Base-by-base conservation (phyloP, 2,797 vertebrate species). In the Eleutherodactylus coqui region DNA sequence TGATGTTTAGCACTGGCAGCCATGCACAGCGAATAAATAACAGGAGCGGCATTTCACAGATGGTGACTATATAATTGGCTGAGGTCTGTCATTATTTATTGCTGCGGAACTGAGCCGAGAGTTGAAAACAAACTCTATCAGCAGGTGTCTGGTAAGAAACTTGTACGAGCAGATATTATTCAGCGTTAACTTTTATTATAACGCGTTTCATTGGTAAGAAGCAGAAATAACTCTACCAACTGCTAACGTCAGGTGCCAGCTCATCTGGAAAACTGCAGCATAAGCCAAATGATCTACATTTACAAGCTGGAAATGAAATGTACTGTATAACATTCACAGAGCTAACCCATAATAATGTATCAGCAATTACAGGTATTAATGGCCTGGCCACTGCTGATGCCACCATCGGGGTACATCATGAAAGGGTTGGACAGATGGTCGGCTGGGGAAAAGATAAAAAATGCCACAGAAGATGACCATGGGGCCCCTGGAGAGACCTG, bases 71-170 rank as follows among this genome's bases (percentile, higher is more conserved):
- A 51, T 84, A 84, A 84, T 77, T 84, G 55, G 73, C 55, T 38
- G 83, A 45, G 29, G 32, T 69, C 38, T 77, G 73, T 38, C 45
- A 84, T 84, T 84, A 77, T 84, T 84, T 84, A 84, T 84, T 75
- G 51, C 72, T 24, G 72, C 36, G 69, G 41, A 83, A 29, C 41
- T 21, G 78, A 80, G 60, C 78, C 5, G 55, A 84, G 55, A 64
- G 14, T 27, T 64, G 82, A 84, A 84, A 62, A 73, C 24, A 75
- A 75, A 75, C 36, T 60, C 32, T 14, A 60, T 32, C 67, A 73
- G 72, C 70, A n/a, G 82, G 70, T 34, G 72, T 34, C 45, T 62
- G 72, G 1, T 29, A 19, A 47, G 27, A 75, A 49, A 76, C 55
- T 14, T 36, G 27, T 62, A 11, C 24, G 16, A 9, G 19, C 38